Evolutionary conservation across 2,113 vertebrate genomes (phyloP), one percentile per base, ranked within the genome.

Genomic region (Paraplagusia blochii): DNA sequence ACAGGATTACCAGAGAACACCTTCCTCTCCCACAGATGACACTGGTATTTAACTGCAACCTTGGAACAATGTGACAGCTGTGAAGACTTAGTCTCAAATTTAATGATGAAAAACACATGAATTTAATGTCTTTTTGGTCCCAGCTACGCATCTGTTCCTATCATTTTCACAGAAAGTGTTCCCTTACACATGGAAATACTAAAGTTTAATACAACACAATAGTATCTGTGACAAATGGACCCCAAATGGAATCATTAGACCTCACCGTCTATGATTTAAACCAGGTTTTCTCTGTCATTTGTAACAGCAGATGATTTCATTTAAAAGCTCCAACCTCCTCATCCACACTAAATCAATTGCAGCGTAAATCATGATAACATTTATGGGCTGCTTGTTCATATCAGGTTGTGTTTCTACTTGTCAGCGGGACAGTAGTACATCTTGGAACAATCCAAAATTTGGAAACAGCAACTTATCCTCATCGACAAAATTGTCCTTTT

Each of bases 381-480:
- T 46, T 12, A 0, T 60, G 53, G 50, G 22, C n/a, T 63, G 61
- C 51, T 12, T 63, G 54, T 44, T 52, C 42, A 43, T 15, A 42
- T 49, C 19, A 38, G 33, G 34, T 58, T 81, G 35, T 17, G 63
- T 57, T 65, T 43, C 12, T 34, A 55, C 53, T 52, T 55, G 55
- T 67, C 67, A 63, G 52, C 8, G 42, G n/a, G 17, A 63, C 59
- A 70, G 68, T 68, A 79, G 64, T 39, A 52, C 58, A 67, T 67
- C 62, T 34, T 82, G 72, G 64, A 80, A 72, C 47, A 64, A 72
- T 81, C 53, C 69, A 18, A 40, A 56, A 40, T 53, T 64, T 11
- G 14, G 54, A 36, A 58, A 65, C 51, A 49, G 63, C 8, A 63
- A 69, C 40, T 59, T 62, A 67, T 75, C 43, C 62, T 15, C 33